phyloP scores from a whole-genome alignment of 2,113 vertebrate genomes.

The Macquaria ambigua region DNA sequence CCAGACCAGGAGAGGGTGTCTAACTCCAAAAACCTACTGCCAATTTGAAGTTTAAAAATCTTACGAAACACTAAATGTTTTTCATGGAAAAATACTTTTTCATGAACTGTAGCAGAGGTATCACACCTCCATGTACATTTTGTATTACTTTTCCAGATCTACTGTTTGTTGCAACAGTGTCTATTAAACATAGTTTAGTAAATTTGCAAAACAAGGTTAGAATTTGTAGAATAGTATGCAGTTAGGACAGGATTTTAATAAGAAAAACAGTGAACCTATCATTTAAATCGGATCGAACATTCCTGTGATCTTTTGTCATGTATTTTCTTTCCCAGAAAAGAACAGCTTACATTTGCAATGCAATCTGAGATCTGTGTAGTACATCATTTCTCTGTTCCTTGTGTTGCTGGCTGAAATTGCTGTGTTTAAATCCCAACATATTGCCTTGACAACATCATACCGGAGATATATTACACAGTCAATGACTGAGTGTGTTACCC shows the following conservation, averaged over 20 bases:
- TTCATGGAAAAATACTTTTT: not conserved
- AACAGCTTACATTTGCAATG: slow-evolving; percentile 42
- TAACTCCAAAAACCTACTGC: not conserved
- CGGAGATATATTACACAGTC: slow-evolving; percentile 53
- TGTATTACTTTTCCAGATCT: not conserved
- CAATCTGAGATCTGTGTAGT: slow-evolving; percentile 41
- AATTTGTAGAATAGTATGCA: not conserved
- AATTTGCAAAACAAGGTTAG: not conserved
- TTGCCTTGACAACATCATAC: slow-evolving; percentile 60
- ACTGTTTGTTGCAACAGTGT: not conserved
- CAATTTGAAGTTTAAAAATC: not conserved
- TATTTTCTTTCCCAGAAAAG: slow-evolving; percentile 29
- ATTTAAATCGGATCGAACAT: slow-evolving; percentile 29
- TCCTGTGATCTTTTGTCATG: slow-evolving; percentile 44
- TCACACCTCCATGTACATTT: not conserved
- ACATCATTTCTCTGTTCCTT: slow-evolving; percentile 39
- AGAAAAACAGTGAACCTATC: slow-evolving; percentile 19
- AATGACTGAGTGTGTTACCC: slow-evolving; percentile 43
- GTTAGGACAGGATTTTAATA: slow-evolving; percentile 29
- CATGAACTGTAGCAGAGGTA: not conserved
- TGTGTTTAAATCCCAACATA: slow-evolving; percentile 55
- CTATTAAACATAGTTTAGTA: not conserved
- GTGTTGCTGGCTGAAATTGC: slow-evolving; percentile 35
- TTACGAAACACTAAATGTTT: not conserved
- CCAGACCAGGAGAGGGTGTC: not conserved